Conservation (phyloP, 2,888 invertebrate genomes). For the Rhimphoctona megacephalus region DNA sequence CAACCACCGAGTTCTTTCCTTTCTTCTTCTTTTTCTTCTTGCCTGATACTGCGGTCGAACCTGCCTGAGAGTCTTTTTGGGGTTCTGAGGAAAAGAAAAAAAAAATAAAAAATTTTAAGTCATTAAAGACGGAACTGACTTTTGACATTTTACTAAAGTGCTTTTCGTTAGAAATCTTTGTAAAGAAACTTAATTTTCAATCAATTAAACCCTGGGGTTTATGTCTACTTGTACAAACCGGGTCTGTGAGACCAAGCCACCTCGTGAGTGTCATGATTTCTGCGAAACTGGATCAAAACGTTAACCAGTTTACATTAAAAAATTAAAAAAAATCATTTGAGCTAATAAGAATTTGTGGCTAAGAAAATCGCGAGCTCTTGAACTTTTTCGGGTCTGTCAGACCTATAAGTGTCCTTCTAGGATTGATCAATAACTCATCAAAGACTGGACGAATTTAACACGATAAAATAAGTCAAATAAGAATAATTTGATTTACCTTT, state of each 20-base stretch:
- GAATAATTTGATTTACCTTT: constrained; percentile 26
- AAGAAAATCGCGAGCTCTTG: no score
- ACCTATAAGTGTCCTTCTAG: no score
- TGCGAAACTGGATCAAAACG: no score
- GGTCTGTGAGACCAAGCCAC: neutral
- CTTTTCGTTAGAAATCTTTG: neutral
- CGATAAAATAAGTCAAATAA: neutral
- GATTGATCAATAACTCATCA: no score
- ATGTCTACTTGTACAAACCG: neutral
- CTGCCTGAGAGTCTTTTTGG: constrained; percentile 72
- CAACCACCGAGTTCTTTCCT: constrained; percentile 50
- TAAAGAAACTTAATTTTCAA: neutral
- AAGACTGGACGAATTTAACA: no score
- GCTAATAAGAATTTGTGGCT: neutral
- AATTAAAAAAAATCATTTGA: neutral
- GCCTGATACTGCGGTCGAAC: constrained; percentile 83
- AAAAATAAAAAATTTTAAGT: neutral
- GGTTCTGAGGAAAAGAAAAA: constrained; percentile 68
- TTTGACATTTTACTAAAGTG: neutral
- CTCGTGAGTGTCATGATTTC: neutral
- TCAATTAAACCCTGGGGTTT: neutral
- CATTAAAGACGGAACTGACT: neutral
- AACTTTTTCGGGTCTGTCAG: neutral
- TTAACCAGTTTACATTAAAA: neutral
- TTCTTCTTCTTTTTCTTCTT: constrained; percentile 86